Evolutionary conservation across 2,888 invertebrate species (phyloP), one percentile per base, ranked within the genome.

Genomic region (Drosophila buzzatii): DNA sequence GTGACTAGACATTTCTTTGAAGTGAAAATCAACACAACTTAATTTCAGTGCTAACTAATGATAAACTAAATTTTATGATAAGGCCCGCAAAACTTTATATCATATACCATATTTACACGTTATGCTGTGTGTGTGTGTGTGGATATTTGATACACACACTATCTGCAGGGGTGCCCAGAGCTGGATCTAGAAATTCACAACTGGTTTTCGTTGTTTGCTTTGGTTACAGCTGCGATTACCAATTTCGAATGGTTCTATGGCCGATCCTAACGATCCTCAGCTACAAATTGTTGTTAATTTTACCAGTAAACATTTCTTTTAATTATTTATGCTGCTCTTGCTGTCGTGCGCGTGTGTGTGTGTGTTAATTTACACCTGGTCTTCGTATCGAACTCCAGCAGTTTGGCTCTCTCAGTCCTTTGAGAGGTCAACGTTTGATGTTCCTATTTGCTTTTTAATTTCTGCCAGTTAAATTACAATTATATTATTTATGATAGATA

Each of bases 231-330:
- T 41, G 33, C 33, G 63, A 41, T 65, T 27, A 45, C 23, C n/a
- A 45, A 44, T 62, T 42, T 14, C 27, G 39, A 68, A 61, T 63
- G 63, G 67, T 66, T 76, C 63, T 68, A 16, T 52, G 60, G 56
- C 49, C 51, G 80, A 73, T 76, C 78, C 68, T 74, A 85, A 87
- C 84, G 67, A 85, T 82, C 79, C 60, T 65, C 60, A 60, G 68
- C 89, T 76, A 85, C 90, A 85, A 90, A 89, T 85, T 89, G 85
- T 85, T 90, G 90, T 89, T 90, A 90, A 90, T 90, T 89, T 77
- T 44, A 77, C 77, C 65, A 69, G 85, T 90, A 85, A 85, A 90
- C 90, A 85, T 85, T 90, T 88, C 70, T 73, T 85, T 90, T 85
- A 79, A 84, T 80, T 90, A 90, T 85, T 76, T 85, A 88, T 90